Evolutionary conservation across 2,888 invertebrate species (phyloP).

Genomic region (Amiota minor): DNA sequence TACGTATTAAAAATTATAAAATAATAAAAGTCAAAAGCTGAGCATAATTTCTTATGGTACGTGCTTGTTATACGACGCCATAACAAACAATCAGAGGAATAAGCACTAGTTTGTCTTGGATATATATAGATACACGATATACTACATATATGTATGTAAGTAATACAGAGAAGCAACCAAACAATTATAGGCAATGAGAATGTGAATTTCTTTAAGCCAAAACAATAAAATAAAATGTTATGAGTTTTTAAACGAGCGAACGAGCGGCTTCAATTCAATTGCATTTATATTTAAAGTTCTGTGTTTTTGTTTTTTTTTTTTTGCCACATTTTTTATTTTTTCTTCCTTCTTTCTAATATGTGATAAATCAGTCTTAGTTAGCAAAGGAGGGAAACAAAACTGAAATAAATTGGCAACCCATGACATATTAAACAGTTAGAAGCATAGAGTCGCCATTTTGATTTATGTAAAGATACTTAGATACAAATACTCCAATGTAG

Average conservation of each 20-base stretch:
- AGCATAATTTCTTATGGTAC: slow-evolving; percentile 51
- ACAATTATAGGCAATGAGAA: too few relatives aligned
- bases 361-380: background rate
- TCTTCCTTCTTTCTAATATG: background rate
- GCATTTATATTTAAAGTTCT: slow-evolving; percentile 28
- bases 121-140: slow-evolving; percentile 9
- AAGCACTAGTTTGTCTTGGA: too few relatives aligned
- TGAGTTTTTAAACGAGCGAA: slow-evolving; percentile 63
- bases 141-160: background rate
- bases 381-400: too few relatives aligned
- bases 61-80: slow-evolving; percentile 50
- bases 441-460: slow-evolving; percentile 32
- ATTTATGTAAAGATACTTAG: background rate
- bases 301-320: slow-evolving; percentile 25
- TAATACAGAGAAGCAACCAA: background rate
- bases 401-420: slow-evolving; percentile 5
- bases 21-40: slow-evolving; percentile 60
- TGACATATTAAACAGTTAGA: slow-evolving; percentile 39
- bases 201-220: too few relatives aligned
- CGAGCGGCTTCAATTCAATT: slow-evolving; percentile 43
- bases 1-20: slow-evolving; percentile 51
- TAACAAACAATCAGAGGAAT: too few relatives aligned
- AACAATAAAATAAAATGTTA: slow-evolving; percentile 38
- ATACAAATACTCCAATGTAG: too few relatives aligned
- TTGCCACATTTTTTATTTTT: slow-evolving; percentile 1